A percentile compares a stretch with the other conserved stretches of the same genome.
Conservation (phyloP, 2,113 vertebrate species). For the Spea multiplicata region DNA sequence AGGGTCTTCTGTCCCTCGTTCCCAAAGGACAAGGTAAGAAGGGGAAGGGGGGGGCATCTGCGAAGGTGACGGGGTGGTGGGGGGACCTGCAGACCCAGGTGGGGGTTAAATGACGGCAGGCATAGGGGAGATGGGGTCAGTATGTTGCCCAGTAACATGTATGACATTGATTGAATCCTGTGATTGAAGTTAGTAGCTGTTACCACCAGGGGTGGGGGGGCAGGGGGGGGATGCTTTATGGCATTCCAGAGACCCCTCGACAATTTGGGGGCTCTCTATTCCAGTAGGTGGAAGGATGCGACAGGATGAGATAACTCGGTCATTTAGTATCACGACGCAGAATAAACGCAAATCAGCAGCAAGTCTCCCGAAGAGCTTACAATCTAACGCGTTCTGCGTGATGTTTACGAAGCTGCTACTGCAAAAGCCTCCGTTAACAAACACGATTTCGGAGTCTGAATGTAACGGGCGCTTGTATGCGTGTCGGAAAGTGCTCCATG, state of each 20-base stretch:
- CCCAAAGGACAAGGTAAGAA: background rate
- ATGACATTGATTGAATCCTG: background rate
- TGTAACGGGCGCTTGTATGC: too few species aligned
- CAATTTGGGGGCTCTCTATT: background rate
- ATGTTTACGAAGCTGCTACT: too few species aligned
- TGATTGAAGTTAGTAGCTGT: background rate
- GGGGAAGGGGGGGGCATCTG: background rate
- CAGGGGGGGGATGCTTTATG: background rate
- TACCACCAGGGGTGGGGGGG: background rate
- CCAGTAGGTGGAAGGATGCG: background rate
- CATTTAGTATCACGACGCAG: too few species aligned
- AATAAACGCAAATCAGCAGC: too few species aligned
- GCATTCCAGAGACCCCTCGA: background rate
- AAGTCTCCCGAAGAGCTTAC: background rate
- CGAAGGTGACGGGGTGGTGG: background rate
- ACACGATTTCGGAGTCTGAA: too few species aligned
- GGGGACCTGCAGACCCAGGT: background rate
- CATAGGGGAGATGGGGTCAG: background rate
- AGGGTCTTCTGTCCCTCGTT: slow-evolving; percentile 4
- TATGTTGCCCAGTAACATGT: background rate
- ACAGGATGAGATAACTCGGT: background rate
- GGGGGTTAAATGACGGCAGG: background rate
- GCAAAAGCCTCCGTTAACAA: too few species aligned
- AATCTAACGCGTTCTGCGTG: background rate
- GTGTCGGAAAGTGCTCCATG: too few species aligned